These are phyloP conservation scores for Bovichtus variegatus DNA, from an alignment of 2,797 vertebrate genomes.

Conservation along the genomic window DNA sequence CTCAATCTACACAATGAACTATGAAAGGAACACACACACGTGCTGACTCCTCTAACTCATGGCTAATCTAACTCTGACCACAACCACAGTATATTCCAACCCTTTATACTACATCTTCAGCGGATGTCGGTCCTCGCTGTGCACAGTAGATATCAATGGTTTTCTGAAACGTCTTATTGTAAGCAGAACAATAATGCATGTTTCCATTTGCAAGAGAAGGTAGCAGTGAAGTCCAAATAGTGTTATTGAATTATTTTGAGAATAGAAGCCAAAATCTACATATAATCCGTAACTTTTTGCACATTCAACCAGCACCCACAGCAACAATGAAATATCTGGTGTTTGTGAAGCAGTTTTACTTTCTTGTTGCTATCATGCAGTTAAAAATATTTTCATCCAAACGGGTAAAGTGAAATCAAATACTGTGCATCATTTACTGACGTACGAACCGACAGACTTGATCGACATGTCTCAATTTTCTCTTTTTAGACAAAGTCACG, in stretches of 20 bases:
- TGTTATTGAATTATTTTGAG: neutral
- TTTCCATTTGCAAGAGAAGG: neutral
- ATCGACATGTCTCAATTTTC: conserved; percentile 22
- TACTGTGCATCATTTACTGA: neutral
- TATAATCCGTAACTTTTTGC: neutral
- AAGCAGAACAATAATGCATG: neutral
- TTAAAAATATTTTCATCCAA: conserved; percentile 15
- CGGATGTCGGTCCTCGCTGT: neutral
- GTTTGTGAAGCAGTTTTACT: conserved; percentile 20
- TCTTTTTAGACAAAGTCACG: conserved; percentile 32
- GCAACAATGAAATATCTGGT: neutral
- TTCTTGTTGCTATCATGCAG: neutral
- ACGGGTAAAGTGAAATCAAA: conserved; percentile 16
- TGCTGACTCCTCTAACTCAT: conserved; percentile 18
- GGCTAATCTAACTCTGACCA: conserved; percentile 10
- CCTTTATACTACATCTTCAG: conserved; percentile 11
- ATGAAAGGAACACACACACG: conserved; percentile 5
- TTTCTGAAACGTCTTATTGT: neutral
- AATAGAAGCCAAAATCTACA: neutral
- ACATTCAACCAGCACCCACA: neutral
- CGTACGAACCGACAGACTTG: conserved; percentile 24
- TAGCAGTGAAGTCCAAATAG: neutral
- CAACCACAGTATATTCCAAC: conserved; percentile 8
- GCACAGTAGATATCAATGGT: neutral
- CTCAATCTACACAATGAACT: conserved; percentile 28